Base-by-base conservation (phyloP, 2,797 vertebrate genomes). In the Pipistrellus pygmaeus region DNA sequence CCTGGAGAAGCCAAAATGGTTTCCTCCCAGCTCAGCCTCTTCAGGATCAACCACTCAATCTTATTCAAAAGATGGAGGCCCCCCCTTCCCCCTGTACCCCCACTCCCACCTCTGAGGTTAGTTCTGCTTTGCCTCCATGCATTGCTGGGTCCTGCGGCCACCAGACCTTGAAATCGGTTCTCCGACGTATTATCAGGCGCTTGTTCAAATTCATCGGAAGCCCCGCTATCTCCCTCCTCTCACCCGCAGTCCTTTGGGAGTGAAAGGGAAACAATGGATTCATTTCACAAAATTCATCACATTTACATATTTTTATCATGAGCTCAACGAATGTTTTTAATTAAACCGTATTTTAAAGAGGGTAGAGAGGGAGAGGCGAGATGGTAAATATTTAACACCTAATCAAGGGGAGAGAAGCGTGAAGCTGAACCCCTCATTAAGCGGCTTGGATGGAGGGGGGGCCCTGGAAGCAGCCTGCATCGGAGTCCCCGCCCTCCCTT, bases 371-470 rank as follows among this genome's bases (percentile, higher is more conserved):
- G 91, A 96, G 92, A 96, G 94, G 96, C 88, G 77, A 93, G 91
- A 94, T 95, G 95, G 97, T 97, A 97, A 97, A 97, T 97, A 97
- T 97, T 97, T 97, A 97, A 97, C 97, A 97, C 96, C 97, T 96
- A 96, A 97, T 97, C 96, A 97, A 96, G 96, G 94, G 96, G 92
- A 97, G 94, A 96, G 96, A 90, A 96, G 95, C 94, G 12, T 96
- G 96, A 95, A 90, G 94, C 92, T 5, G 46, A 93, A 94, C 78
- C 87, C 90, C 92, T 96, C 95, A 96, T 96, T 97, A 97, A 96
- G 82, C 75, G 20, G 85, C 11, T 0, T 0, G 71, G 87, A 7
- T 90, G 48, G 35, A 87, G 84, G 84, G 88, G 60, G 60, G 81
- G 91, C 77, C 77, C 71, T n/a, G 78, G 35, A 55, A 66, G 66